A percentile compares a stretch with the other conserved stretches of the same genome.
These are phyloP conservation scores for Chironomus striatipennis DNA, from an alignment of 1,140 invertebrate genomes.

Conservation along the genomic window DNA sequence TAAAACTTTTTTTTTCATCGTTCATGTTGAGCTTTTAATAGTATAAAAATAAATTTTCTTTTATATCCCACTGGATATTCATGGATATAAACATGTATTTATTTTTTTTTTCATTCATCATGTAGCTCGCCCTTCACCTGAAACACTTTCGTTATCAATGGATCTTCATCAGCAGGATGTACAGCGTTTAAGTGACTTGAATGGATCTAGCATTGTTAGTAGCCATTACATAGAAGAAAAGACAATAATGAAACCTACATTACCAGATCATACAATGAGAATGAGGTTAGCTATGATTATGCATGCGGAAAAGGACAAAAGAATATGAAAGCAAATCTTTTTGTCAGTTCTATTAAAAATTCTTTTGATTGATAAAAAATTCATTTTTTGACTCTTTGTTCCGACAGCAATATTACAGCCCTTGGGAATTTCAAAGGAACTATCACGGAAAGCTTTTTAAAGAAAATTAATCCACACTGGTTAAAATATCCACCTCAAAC, in stretches of 20 bases:
- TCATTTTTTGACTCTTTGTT: neutral
- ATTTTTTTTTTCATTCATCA: too few relatives aligned
- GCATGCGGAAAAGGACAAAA: too few relatives aligned
- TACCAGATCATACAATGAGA: neutral
- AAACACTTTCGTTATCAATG: neutral
- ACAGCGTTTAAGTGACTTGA: neutral
- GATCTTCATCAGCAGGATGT: neutral
- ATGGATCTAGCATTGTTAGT: neutral
- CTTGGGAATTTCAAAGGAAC: constrained; percentile 33
- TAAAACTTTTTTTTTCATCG: neutral
- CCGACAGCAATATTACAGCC: constrained; percentile 21
- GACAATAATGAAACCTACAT: neutral
- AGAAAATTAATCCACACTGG: constrained; percentile 57
- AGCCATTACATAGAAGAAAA: neutral
- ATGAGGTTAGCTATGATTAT: neutral
- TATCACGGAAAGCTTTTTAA: constrained; percentile 48
- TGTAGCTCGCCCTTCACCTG: neutral
- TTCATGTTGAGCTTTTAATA: neutral
- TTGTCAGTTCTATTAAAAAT: neutral
- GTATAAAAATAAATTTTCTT: neutral
- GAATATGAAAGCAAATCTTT: too few relatives aligned
- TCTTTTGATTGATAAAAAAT: neutral
- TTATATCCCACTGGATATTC: neutral
- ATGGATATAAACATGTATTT: too few relatives aligned
- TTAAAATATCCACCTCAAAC: constrained; percentile 50